These are phyloP conservation scores for Goniozus legneri DNA, from an alignment of 1,140 invertebrate genomes.

Conservation along the genomic window DNA sequence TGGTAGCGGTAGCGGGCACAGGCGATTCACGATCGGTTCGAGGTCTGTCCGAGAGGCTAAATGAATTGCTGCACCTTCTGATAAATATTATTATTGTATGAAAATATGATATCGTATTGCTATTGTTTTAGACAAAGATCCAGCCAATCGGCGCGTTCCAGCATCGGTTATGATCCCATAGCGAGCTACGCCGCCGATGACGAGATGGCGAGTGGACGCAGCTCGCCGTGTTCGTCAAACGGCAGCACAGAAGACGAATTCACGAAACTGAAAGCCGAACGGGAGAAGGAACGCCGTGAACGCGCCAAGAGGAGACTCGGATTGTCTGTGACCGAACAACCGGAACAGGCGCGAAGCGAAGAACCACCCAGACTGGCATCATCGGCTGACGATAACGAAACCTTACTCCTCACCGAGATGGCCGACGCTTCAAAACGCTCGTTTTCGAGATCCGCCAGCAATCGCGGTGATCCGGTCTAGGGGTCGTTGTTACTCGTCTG, in stretches of 20 bases:
- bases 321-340: conserved; percentile 46
- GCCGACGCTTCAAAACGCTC: conserved; percentile 26
- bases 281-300: conserved; percentile 52
- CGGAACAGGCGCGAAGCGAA: conserved; percentile 7
- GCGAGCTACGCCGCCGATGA: conserved; percentile 18
- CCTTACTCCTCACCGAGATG: conserved; percentile 31
- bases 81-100: too few species aligned
- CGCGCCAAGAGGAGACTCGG: conserved; percentile 50
- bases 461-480: too few species aligned
- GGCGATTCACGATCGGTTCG: background rate
- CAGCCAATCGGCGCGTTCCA: conserved; percentile 26
- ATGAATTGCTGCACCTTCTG: too few species aligned
- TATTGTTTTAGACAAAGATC: conserved; percentile 10
- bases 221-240: conserved; percentile 15
- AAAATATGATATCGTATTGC: too few species aligned
- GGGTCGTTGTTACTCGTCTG: too few species aligned
- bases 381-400: conserved; percentile 25
- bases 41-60: too few species aligned
- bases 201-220: conserved; percentile 20
- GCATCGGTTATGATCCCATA: conserved; percentile 20
- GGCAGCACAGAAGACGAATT: conserved; percentile 52
- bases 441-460: too few species aligned
- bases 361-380: too few species aligned
- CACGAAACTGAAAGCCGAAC: conserved; percentile 51
- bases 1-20: too few species aligned